A percentile compares a stretch with the other conserved stretches of the same genome.
Conservation (phyloP, 2,113 vertebrate species). For the Ondatra zibethicus region DNA sequence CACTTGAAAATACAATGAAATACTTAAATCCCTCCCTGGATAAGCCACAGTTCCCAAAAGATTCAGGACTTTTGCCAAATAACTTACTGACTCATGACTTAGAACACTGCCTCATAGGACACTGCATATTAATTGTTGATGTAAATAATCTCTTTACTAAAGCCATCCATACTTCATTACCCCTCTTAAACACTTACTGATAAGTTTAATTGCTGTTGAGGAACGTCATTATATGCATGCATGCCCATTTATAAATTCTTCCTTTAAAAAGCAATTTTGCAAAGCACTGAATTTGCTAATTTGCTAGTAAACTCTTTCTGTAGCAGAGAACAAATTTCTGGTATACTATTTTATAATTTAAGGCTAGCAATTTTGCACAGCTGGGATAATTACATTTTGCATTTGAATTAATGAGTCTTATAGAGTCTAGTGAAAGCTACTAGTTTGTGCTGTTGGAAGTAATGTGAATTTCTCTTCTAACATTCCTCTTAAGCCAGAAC, state of each 20-base stretch:
- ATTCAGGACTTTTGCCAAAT: neutral
- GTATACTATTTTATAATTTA: slow-evolving; percentile 30
- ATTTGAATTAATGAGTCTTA: slow-evolving; percentile 35
- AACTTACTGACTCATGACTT: neutral
- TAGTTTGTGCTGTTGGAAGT: neutral
- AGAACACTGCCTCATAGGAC: neutral
- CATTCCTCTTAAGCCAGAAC: neutral
- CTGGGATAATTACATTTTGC: slow-evolving; percentile 21
- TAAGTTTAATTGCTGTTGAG: neutral
- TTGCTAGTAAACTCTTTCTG: neutral
- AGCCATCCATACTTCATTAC: neutral
- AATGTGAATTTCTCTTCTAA: neutral
- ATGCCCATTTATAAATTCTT: neutral
- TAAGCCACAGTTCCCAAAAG: neutral
- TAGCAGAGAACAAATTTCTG: slow-evolving; percentile 46
- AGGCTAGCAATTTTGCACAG: slow-evolving; percentile 24
- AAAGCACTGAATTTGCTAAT: neutral
- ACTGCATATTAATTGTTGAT: neutral
- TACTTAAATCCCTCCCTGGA: neutral
- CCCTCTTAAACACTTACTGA: neutral
- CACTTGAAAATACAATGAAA: neutral
- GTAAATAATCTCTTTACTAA: neutral
- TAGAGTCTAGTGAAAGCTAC: neutral
- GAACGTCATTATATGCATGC: neutral
- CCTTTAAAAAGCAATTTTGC: neutral